A percentile compares a stretch with the other conserved stretches of the same genome.
phyloP scores from a whole-genome alignment of 2,113 vertebrate genomes.

The Prionailurus bengalensis region DNA sequence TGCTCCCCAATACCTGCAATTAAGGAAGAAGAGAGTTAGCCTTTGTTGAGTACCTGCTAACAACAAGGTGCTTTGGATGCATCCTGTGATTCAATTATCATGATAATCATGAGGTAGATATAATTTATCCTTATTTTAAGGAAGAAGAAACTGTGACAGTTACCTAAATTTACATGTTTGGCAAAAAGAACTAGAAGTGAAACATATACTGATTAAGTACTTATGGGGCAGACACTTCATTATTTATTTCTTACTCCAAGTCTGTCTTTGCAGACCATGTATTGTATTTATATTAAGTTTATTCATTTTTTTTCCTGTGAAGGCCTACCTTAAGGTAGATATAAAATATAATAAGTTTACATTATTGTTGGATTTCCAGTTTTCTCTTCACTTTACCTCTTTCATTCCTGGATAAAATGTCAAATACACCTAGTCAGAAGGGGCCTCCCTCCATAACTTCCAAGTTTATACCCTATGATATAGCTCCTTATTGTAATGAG shows the following conservation, averaged over 20 bases:
- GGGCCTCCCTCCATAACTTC: not conserved
- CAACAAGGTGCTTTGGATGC: not conserved
- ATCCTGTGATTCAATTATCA: not conserved
- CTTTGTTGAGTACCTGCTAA: not conserved
- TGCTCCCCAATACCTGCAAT: not conserved
- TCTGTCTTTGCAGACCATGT: conserved; percentile 6
- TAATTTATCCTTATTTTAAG: conserved; percentile 24
- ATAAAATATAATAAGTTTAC: conserved; percentile 47
- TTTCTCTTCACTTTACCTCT: conserved; percentile 39
- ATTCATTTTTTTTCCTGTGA: not conserved
- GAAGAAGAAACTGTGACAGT: conserved; percentile 1
- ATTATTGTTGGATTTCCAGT: conserved; percentile 37
- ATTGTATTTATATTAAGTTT: conserved; percentile 44
- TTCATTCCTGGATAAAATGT: conserved; percentile 40
- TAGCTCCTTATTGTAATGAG: not conserved
- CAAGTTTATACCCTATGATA: not conserved
- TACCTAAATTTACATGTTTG: conserved; percentile 23
- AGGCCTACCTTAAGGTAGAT: conserved; percentile 18
- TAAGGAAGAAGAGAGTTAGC: not conserved
- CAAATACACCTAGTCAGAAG: not conserved
- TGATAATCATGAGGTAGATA: conserved; percentile 31
- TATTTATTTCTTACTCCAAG: not conserved
- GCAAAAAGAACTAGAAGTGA: not conserved
- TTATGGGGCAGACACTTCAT: not conserved
- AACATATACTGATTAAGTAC: not conserved